phyloP scores from a whole-genome alignment of 1,140 invertebrate genomes.

The Drosophila bipectinata region DNA sequence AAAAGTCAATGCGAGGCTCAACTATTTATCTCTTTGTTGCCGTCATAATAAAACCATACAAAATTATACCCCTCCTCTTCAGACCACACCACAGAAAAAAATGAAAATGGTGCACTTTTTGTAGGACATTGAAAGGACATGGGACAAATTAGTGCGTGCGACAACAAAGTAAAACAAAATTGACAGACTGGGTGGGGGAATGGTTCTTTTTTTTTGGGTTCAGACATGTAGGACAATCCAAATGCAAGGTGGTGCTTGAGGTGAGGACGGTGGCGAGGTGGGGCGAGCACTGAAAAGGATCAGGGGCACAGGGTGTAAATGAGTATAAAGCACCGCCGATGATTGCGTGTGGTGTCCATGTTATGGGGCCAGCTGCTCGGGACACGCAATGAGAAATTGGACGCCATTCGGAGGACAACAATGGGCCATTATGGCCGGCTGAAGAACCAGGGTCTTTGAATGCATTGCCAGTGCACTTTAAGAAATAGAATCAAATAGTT shows the following conservation, averaged over 20 bases:
- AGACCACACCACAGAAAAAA: slow-evolving; percentile 9
- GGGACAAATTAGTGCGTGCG: slow-evolving; percentile 72
- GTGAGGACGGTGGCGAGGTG: not conserved
- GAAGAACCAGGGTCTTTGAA: slow-evolving; percentile 44
- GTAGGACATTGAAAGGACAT: slow-evolving; percentile 73
- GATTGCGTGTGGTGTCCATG: slow-evolving; percentile 65
- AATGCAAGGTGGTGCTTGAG: slow-evolving; percentile 53
- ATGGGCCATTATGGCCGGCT: slow-evolving; percentile 49
- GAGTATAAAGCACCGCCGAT: slow-evolving; percentile 43
- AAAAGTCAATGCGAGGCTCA: slow-evolving; percentile 37
- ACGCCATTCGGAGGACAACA: slow-evolving; percentile 62
- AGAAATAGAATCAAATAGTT: slow-evolving; percentile 10
- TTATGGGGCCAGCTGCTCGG: slow-evolving; percentile 47
- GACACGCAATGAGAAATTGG: slow-evolving; percentile 65
- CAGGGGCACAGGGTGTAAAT: slow-evolving; percentile 32
- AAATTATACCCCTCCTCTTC: slow-evolving; percentile 24
- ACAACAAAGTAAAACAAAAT: slow-evolving; percentile 63
- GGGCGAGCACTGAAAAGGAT: not conserved
- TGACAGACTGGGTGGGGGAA: not conserved
- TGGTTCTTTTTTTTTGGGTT: slow-evolving; percentile 13
- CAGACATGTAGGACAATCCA: slow-evolving; percentile 57
- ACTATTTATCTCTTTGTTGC: slow-evolving; percentile 39
- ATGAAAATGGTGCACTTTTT: slow-evolving; percentile 57
- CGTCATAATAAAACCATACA: slow-evolving; percentile 49
- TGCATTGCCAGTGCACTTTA: slow-evolving; percentile 45